These are phyloP conservation scores for Patella caerulea DNA, from an alignment of 2,888 invertebrate species.

Conservation along the genomic window DNA sequence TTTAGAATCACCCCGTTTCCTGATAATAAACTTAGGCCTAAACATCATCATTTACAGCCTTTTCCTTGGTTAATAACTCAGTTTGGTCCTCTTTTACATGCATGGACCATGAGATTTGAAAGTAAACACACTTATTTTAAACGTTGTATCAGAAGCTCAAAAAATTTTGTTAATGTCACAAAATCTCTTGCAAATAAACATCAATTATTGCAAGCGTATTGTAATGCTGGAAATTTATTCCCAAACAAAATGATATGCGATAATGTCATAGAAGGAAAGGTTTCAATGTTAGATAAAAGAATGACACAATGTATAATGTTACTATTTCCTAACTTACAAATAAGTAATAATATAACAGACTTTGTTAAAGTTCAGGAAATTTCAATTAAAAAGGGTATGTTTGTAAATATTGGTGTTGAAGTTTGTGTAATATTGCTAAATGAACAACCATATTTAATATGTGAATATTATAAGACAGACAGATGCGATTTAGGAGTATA, in stretches of 20 bases:
- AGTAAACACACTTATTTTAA: constrained; percentile 1
- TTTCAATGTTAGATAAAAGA: too few relatives aligned
- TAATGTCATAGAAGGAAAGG: too few relatives aligned
- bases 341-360: background rate
- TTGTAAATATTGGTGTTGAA: background rate
- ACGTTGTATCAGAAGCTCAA: constrained; percentile 3
- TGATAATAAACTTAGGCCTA: background rate
- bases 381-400: background rate
- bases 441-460: background rate
- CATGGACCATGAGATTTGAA: constrained; percentile 7
- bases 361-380: background rate
- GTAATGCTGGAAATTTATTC: background rate
- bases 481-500: background rate
- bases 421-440: background rate
- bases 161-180: background rate
- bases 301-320: too few relatives aligned
- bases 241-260: background rate
- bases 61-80: constrained; percentile 1
- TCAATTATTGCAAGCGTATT: constrained; percentile 6
- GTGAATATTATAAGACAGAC: background rate
- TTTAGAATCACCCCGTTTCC: background rate
- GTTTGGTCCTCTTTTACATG: background rate
- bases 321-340: background rate
- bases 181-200: constrained; percentile 4
- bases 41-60: background rate